phyloP scores from a whole-genome alignment of 2,797 vertebrate genomes.

The Parotocinclus haroldoi region DNA sequence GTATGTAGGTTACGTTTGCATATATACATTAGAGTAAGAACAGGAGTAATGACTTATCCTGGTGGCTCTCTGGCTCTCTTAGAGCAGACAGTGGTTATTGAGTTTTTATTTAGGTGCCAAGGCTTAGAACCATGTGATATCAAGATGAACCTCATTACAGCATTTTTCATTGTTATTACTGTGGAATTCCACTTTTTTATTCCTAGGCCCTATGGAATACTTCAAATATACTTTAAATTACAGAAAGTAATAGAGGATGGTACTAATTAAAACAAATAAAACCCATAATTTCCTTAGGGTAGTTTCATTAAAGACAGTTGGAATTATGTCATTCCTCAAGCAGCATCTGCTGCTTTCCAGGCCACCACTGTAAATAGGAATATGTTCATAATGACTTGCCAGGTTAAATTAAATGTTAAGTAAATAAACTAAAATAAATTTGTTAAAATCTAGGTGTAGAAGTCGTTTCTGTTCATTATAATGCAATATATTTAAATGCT shows the following conservation, averaged over 20 bases:
- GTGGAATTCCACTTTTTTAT: background rate
- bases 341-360: too few species aligned
- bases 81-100: background rate
- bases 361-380: too few species aligned
- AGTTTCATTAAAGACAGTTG: background rate
- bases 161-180: conserved; percentile 8
- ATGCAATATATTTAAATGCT: background rate
- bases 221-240: background rate
- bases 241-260: too few species aligned
- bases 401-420: too few species aligned
- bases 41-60: background rate
- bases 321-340: too few species aligned
- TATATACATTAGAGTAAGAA: too few species aligned
- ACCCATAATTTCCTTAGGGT: background rate
- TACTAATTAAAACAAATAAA: background rate
- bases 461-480: too few species aligned
- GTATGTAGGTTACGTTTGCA: too few species aligned
- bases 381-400: too few species aligned
- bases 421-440: too few species aligned
- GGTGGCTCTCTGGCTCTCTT: background rate
- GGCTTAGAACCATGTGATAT: conserved; percentile 1
- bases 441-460: too few species aligned
- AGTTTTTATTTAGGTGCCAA: background rate
- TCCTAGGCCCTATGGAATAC: background rate
- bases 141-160: background rate